Conservation (phyloP, 2,888 invertebrate species). For the Lasioglossum vierecki region DNA sequence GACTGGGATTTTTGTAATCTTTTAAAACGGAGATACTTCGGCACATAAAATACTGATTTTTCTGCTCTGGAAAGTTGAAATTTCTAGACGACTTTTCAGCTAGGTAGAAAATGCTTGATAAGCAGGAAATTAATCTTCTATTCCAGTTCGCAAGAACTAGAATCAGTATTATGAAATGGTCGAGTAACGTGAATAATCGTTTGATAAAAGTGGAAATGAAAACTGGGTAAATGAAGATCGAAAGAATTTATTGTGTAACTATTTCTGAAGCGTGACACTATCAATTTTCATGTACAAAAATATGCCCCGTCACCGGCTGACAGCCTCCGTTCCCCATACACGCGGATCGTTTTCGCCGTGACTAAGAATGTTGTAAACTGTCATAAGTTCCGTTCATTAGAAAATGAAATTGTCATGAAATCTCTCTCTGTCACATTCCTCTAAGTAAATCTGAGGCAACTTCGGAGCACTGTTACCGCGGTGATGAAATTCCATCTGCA, state of each 20-base stretch:
- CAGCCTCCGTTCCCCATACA: not conserved
- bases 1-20: not conserved
- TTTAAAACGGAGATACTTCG: not conserved
- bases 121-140: not conserved
- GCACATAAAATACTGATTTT: not conserved
- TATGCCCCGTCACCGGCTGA: not conserved
- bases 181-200: no score
- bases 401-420: conserved; percentile 5
- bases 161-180: no score
- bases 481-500: conserved; percentile 5
- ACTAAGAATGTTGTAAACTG: conserved; percentile 6
- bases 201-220: not conserved
- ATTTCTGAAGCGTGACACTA: not conserved
- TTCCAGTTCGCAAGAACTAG: not conserved
- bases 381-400: conserved; percentile 1
- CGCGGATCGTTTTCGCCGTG: not conserved
- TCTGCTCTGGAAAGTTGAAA: not conserved
- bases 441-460: conserved; percentile 10
- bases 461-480: not conserved
- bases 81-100: not conserved
- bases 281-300: not conserved
- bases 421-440: not conserved
- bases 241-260: not conserved
- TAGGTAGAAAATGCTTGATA: not conserved
- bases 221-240: not conserved